Conservation (phyloP, 2,113 vertebrate genomes). For the Psittacara wagleri region DNA sequence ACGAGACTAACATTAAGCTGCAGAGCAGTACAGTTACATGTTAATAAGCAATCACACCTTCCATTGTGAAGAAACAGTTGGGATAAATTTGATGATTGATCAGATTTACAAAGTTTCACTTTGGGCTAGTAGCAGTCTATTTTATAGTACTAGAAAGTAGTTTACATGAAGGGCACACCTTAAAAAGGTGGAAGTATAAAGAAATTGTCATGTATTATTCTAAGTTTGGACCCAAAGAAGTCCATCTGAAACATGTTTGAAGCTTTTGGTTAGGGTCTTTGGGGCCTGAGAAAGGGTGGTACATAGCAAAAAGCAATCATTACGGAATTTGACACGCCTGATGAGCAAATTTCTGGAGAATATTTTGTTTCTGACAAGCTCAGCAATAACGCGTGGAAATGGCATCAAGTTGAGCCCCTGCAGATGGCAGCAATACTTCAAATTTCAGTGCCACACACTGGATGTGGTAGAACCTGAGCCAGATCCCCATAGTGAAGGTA, state of each 20-base stretch:
- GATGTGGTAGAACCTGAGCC: not conserved
- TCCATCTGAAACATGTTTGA: not conserved
- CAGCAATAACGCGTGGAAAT: not conserved
- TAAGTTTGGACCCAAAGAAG: not conserved
- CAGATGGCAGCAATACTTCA: constrained; percentile 81
- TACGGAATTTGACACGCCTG: not conserved
- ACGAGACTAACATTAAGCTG: not conserved
- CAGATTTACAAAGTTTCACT: not conserved
- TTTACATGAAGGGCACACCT: not conserved
- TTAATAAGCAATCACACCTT: not conserved
- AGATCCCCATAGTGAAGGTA: not conserved
- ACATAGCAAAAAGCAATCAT: not conserved
- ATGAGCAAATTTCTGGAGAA: not conserved
- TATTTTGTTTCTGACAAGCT: not conserved
- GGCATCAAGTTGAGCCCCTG: constrained; percentile 60
- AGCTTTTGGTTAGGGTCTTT: not conserved
- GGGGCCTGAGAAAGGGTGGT: not conserved
- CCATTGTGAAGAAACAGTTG: not conserved
- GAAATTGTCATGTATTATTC: not conserved
- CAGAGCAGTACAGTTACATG: not conserved
- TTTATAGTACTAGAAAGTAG: not conserved
- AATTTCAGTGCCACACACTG: constrained; percentile 49
- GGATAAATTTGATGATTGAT: not conserved
- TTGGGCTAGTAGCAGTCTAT: not conserved
- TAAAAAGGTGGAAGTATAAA: not conserved